Evolutionary conservation across 2,113 vertebrate genomes (phyloP).

Genomic region (Sinocyclocheilus anophthalmus): DNA sequence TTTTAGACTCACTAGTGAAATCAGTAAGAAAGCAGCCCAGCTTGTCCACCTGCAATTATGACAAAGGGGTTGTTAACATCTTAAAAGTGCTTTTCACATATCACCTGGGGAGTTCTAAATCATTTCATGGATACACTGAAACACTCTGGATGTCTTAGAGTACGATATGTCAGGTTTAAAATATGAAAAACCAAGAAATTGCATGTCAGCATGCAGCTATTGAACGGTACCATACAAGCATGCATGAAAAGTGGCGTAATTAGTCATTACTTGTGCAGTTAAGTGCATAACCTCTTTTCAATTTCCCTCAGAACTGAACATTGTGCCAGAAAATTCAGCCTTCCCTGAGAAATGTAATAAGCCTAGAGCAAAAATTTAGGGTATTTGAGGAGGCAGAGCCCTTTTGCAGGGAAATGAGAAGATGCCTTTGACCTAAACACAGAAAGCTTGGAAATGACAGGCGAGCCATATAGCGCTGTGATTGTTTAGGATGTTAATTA

Average conservation of each 20-base stretch:
- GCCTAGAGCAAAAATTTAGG: slow-evolving; percentile 17
- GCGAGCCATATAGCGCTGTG: slow-evolving; percentile 8
- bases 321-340: slow-evolving; percentile 26
- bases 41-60: neutral
- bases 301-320: slow-evolving; percentile 27
- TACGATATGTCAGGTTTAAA: neutral
- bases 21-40: neutral
- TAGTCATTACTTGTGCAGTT: slow-evolving; percentile 9
- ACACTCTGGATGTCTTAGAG: neutral
- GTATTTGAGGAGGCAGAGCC: slow-evolving; percentile 9
- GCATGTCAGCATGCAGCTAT: slow-evolving; percentile 26
- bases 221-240: neutral
- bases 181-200: neutral
- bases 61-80: neutral
- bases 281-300: slow-evolving; percentile 35
- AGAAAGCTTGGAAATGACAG: slow-evolving; percentile 14
- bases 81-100: slow-evolving; percentile 3
- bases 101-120: neutral
- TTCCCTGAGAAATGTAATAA: slow-evolving; percentile 8
- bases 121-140: neutral
- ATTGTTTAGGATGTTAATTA: slow-evolving; percentile 66
- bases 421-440: slow-evolving; percentile 40
- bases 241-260: slow-evolving; percentile 9
- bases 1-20: neutral
- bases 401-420: slow-evolving; percentile 18